A percentile compares a stretch with the other conserved stretches of the same genome.
Evolutionary conservation across 2,797 vertebrate genomes (phyloP).

Genomic region (Gymnocypris eckloni): DNA sequence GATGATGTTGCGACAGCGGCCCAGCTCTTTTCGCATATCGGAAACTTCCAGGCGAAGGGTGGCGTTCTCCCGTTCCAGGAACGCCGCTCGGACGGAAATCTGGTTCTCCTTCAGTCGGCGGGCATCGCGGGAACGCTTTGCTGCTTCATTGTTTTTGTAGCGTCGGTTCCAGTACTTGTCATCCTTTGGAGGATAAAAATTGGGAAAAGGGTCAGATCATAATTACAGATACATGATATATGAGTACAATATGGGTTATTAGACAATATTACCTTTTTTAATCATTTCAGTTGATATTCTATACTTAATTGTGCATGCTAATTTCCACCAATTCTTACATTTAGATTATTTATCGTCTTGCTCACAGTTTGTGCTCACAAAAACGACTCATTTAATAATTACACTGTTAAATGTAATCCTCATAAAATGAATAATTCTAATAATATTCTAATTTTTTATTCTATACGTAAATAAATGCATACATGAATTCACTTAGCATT

Average conservation of each 20-base stretch:
- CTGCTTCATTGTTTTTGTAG: constrained; percentile 91
- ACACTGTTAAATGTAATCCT: background rate
- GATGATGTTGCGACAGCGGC: constrained; percentile 87
- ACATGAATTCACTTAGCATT: background rate
- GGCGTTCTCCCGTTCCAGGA: constrained; percentile 91
- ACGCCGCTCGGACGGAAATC: constrained; percentile 91
- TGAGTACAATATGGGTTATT: background rate
- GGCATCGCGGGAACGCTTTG: constrained; percentile 90
- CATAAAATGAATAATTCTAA: background rate
- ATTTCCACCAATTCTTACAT: background rate
- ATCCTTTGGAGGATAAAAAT: constrained; percentile 74
- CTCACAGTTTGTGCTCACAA: background rate
- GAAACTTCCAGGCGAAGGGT: constrained; percentile 88
- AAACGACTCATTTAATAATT: background rate
- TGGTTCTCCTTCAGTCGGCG: constrained; percentile 95
- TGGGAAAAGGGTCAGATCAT: constrained; percentile 6
- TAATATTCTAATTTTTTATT: no score
- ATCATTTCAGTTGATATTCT: background rate
- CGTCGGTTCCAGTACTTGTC: constrained; percentile 92
- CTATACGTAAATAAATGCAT: background rate
- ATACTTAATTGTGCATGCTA: background rate
- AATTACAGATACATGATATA: background rate
- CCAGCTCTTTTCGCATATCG: constrained; percentile 89
- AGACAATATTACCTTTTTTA: background rate
- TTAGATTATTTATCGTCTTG: background rate